Percentiles rank a stretch among this genome's conserved stretches.
These are phyloP conservation scores for Ypsolopha sequella DNA, from an alignment of 2,888 invertebrate genomes.

Conservation along the genomic window DNA sequence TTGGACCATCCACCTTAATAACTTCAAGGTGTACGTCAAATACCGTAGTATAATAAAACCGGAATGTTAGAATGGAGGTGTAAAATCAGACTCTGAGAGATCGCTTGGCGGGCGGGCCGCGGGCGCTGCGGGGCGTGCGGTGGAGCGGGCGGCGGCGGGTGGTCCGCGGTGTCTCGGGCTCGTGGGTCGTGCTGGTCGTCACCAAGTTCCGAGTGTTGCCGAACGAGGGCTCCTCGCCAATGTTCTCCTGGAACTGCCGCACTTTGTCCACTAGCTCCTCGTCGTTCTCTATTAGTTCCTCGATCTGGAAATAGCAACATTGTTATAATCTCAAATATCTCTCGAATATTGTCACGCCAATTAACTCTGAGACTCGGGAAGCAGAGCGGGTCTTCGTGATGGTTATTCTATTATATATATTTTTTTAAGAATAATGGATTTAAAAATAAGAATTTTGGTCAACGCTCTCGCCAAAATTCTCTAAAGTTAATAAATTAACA, in stretches of 20 bases:
- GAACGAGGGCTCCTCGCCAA: slow-evolving; percentile 34
- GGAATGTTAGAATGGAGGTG: background rate
- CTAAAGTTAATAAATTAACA: too few species aligned
- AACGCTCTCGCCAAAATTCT: too few species aligned
- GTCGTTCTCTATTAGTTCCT: slow-evolving; percentile 53
- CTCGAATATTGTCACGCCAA: too few species aligned
- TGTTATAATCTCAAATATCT: too few species aligned
- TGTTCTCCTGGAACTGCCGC: slow-evolving; percentile 44
- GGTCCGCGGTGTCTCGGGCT: slow-evolving; percentile 46
- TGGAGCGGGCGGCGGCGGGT: slow-evolving; percentile 17
- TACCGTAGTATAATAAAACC: too few species aligned
- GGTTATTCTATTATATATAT: too few species aligned
- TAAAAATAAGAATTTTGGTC: too few species aligned
- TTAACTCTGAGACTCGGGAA: too few species aligned
- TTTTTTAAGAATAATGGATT: too few species aligned
- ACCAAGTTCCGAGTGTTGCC: slow-evolving; percentile 55
- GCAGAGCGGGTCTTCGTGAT: too few species aligned
- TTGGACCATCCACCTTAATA: too few species aligned
- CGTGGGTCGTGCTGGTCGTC: slow-evolving; percentile 47
- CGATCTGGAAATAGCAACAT: slow-evolving; percentile 31
- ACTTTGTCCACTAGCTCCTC: slow-evolving; percentile 47
- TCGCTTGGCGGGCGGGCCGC: slow-evolving; percentile 1
- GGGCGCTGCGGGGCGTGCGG: slow-evolving; percentile 8
- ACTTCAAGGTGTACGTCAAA: too few species aligned
- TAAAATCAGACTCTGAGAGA: background rate